These are phyloP conservation scores for Timandra comae DNA, from an alignment of 2,888 invertebrate species.

Conservation along the genomic window DNA sequence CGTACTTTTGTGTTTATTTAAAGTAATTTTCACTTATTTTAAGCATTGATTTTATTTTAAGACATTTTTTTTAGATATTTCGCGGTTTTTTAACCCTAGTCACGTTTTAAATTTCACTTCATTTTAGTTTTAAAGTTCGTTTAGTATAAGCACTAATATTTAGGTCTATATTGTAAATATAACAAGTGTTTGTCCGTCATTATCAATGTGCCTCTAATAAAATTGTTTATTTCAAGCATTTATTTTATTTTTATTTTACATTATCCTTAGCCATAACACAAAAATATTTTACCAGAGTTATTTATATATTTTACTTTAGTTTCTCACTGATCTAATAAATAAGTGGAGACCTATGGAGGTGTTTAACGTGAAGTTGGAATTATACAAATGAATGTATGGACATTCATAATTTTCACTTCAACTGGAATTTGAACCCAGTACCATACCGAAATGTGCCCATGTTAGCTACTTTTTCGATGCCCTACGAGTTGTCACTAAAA, in stretches of 20 bases:
- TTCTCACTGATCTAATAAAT: no score
- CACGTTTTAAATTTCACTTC: conserved; percentile 47
- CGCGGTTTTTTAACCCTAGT: conserved; percentile 39
- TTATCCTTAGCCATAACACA: background rate
- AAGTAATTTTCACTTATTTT: no score
- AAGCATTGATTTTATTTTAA: conserved; percentile 27
- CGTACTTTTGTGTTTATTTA: no score
- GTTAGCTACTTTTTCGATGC: no score
- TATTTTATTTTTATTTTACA: conserved; percentile 25
- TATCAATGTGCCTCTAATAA: conserved; percentile 72
- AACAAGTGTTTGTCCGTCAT: conserved; percentile 38
- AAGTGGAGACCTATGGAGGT: no score
- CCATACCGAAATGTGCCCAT: no score
- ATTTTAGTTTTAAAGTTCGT: conserved; percentile 27
- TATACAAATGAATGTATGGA: no score
- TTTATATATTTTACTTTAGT: no score
- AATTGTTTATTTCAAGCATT: conserved; percentile 44
- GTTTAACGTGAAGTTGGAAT: no score
- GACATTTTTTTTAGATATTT: conserved; percentile 36
- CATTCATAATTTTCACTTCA: no score
- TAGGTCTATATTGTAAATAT: conserved; percentile 37
- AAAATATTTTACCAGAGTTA: background rate
- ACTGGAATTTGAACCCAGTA: no score
- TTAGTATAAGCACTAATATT: conserved; percentile 38
- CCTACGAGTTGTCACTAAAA: no score